phyloP scores from a whole-genome alignment of 2,797 vertebrate genomes.

The Antrozous pallidus region DNA sequence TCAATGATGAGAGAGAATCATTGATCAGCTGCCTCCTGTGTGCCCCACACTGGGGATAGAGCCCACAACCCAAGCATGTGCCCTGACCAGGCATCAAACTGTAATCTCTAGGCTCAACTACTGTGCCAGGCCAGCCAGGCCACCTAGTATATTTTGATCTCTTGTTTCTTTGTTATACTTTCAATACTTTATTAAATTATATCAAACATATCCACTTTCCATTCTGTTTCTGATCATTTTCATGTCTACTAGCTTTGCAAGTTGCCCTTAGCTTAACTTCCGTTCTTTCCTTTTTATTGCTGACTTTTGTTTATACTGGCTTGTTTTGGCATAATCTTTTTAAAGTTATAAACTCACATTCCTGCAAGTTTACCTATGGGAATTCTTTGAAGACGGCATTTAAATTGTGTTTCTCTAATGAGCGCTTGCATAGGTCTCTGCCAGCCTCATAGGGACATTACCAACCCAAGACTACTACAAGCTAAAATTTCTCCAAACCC shows the following conservation, averaged over 20 bases:
- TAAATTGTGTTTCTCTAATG: background rate
- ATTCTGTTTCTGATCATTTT: background rate
- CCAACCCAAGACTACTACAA: background rate
- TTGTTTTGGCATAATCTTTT: background rate
- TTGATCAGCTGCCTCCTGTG: too few relatives aligned
- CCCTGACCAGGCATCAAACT: too few relatives aligned
- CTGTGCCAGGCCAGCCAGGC: background rate
- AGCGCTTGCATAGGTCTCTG: background rate
- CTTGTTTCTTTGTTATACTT: background rate
- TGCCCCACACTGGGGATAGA: too few relatives aligned
- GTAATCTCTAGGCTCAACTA: too few relatives aligned
- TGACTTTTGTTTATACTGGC: background rate
- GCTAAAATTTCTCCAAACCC: background rate
- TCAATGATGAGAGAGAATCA: too few relatives aligned
- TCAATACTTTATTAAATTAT: background rate
- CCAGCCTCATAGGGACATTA: background rate
- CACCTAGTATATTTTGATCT: background rate
- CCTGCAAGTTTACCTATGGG: background rate
- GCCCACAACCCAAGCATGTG: too few relatives aligned
- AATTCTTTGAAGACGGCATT: background rate
- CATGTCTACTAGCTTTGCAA: background rate
- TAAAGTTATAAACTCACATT: background rate
- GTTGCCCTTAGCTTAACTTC: background rate
- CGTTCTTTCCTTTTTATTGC: background rate
- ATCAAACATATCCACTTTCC: background rate